These are phyloP conservation scores for Phaedon cochleariae DNA, from an alignment of 2,888 invertebrate species.

Conservation along the genomic window DNA sequence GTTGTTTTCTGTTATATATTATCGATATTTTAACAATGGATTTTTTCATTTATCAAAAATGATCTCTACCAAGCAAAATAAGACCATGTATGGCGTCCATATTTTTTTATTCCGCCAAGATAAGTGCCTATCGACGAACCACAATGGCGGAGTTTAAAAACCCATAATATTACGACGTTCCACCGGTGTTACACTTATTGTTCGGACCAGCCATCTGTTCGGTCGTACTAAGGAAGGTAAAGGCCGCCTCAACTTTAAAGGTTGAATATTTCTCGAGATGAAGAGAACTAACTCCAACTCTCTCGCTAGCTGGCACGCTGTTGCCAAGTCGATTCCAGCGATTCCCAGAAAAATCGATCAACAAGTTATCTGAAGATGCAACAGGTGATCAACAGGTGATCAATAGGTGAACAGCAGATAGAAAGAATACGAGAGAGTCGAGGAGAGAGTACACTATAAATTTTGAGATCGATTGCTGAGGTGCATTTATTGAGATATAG, in stretches of 20 bases:
- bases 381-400: not conserved
- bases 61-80: not conserved
- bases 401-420: not conserved
- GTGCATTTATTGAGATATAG: no score
- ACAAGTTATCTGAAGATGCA: no score
- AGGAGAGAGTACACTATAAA: no score
- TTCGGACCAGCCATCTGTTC: constrained; percentile 39
- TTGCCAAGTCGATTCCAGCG: constrained; percentile 21
- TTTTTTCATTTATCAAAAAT: no score
- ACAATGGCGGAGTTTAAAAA: constrained; percentile 42
- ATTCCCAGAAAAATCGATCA: no score
- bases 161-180: constrained; percentile 42
- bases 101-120: not conserved
- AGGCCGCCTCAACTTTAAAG: constrained; percentile 38
- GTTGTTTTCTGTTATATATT: no score
- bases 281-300: constrained; percentile 36
- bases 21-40: no score
- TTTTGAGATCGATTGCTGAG: no score
- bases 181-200: constrained; percentile 45
- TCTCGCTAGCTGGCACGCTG: constrained; percentile 24
- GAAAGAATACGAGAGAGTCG: no score
- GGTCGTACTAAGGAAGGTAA: constrained; percentile 37
- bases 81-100: not conserved
- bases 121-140: constrained; percentile 33
- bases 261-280: constrained; percentile 33